Base-by-base conservation (phyloP, 2,113 vertebrate genomes). In the Climacteris rufus region DNA sequence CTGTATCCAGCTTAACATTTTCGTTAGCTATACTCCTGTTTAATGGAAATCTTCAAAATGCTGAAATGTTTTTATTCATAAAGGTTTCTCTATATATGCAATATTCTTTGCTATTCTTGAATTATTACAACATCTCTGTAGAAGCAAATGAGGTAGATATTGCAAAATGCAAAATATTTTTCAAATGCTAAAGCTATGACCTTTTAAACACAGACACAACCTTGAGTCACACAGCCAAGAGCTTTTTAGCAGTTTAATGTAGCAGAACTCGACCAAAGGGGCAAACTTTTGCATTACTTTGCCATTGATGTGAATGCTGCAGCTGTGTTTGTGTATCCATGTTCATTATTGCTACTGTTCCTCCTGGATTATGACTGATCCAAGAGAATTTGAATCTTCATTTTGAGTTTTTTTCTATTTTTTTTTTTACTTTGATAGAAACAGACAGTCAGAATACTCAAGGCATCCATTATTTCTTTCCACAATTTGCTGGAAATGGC, bases 391-490 rank as follows among this genome's bases (percentile, higher is more conserved):
- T 90, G 66, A 94, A 92, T 96, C 74, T 66, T 96, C 57, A 83
- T 95, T 89, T 75, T 54, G 39, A 13, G 76, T 74, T 95, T 81
- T 33, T 54, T 5, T 21, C 11, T 33, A 31, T 47, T 56, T 70
- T 56, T 52, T 59, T 89, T 95, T 94, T 56, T 28, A 83, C 89
- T 97, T 96, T 96, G 81, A 39, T 94, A 76, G 79, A 80, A 95
- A 72, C 79, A 92, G 82, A 81, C 74, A 82, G 94, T 60, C 96
- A 93, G 72, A 87, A 66, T 77, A 86, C 70, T 97, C 94, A 76
- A 91, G 79, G 72, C 87, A 97, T 97, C 79, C 92, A 97, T 97
- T 97, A 96, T 97, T 97, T 97, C 90, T 92, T 94, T 91, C 92
- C 74, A 89, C 83, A 96, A 87, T 97, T 97, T 97, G 53, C 90